Base-by-base conservation (phyloP, 2,797 vertebrate genomes). In the Kryptolebias ocellatus region DNA sequence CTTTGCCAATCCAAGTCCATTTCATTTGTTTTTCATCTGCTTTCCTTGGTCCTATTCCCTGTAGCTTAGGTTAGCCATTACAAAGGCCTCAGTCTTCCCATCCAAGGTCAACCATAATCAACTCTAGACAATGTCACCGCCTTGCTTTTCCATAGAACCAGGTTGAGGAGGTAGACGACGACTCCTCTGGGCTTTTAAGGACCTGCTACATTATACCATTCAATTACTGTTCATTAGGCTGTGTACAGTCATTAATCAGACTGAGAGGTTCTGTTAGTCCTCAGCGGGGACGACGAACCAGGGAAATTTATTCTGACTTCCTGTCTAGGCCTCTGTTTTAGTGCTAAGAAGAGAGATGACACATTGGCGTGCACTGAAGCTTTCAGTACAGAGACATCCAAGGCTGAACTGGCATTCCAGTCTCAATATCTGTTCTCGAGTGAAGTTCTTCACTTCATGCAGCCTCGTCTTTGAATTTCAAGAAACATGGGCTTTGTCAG, bases 211-310 rank as follows among this genome's bases (percentile, higher is more conserved):
- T 89, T 87, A 89, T 88, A 92, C 91, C 89, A 88, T 94, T 94
- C 91, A 94, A 93, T 95, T 94, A 93, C 93, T 93, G 91, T 92
- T 93, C 92, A 93, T 93, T 93, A 93, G 89, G 86, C 75, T 87
- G 85, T 90, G 87, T 89, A 87, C 88, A 77, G 87, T 87, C 92
- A 92, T 93, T 91, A 91, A 94, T 94, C 92, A 92, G 88, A 83
- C 87, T 64, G 83, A 88, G 90, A 92, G 90, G 86, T 91, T 90
- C 90, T 88, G 87, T 76, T 85, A 82, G 84, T 90, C 78, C 85
- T 88, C 86, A 89, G 83, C 49, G 17, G 83, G 87, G 80, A 84
- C 86, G 81, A 84, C 84, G 80, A 91, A 87, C 84, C 83, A 75
- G 61, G 74, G 85, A 84, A 86, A 91, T 91, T 72, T 86, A 88